Evolutionary conservation across 2,113 vertebrate genomes (phyloP).

Genomic region (Brachypteracias leptosomus): DNA sequence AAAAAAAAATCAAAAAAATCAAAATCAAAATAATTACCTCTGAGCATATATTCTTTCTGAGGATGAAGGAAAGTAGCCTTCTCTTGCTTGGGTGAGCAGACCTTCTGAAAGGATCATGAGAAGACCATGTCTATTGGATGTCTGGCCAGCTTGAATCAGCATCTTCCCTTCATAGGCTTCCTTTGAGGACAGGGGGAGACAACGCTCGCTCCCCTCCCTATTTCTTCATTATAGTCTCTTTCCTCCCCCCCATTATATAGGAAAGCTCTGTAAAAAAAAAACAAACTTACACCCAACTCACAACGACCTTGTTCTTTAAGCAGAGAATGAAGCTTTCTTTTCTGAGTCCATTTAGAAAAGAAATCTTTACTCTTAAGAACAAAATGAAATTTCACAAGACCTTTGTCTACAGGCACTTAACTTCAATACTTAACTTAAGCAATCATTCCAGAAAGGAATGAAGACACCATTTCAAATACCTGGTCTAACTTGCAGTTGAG

Average conservation of each 20-base stretch:
- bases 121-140: accelerated
- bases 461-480: background rate
- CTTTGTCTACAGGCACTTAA: background rate
- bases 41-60: background rate
- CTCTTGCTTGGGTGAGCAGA: background rate
- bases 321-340: background rate
- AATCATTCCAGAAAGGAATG: background rate
- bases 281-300: accelerated
- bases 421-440: background rate
- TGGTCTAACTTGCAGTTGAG: background rate
- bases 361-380: background rate
- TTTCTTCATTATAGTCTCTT: background rate
- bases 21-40: background rate
- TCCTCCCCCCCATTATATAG: accelerated
- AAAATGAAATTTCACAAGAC: background rate
- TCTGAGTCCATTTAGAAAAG: background rate
- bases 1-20: no score
- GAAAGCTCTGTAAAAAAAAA: background rate
- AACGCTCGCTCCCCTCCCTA: accelerated
- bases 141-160: accelerated
- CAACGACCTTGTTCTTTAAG: background rate
- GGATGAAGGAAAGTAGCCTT: background rate
- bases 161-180: background rate
- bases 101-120: background rate
- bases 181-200: background rate